A percentile compares a stretch with the other conserved stretches of the same genome.
phyloP scores from a whole-genome alignment of 2,113 vertebrate species.

The Nycticryphes semicollaris region DNA sequence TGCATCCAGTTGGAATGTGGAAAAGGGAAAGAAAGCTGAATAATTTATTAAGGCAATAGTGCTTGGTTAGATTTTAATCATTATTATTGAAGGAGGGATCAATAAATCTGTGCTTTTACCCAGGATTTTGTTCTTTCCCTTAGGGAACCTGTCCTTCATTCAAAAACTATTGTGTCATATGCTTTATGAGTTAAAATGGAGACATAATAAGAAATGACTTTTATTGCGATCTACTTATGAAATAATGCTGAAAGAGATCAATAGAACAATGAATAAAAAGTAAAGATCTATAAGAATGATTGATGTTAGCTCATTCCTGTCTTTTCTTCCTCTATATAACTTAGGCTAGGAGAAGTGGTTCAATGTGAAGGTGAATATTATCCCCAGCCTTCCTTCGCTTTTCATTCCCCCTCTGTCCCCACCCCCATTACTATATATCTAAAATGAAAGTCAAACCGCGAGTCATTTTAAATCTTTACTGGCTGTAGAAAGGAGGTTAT shows the following conservation, averaged over 20 bases:
- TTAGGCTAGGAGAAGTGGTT: not conserved
- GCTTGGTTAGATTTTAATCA: slow-evolving; percentile 43
- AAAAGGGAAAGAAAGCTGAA: not conserved
- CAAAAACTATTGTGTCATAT: not conserved
- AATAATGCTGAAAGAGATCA: slow-evolving; percentile 43
- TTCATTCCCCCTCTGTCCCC: not conserved
- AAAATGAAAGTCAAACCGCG: not conserved
- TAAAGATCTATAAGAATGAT: slow-evolving; percentile 30
- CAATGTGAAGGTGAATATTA: slow-evolving; percentile 8
- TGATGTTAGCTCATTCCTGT: slow-evolving; percentile 13
- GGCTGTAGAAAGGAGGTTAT: not conserved
- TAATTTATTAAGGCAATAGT: slow-evolving; percentile 51
- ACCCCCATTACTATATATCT: not conserved
- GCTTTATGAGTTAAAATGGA: slow-evolving; percentile 37
- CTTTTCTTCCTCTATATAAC: not conserved
- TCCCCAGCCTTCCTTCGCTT: not conserved
- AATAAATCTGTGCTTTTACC: slow-evolving; percentile 26
- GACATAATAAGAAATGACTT: slow-evolving; percentile 52
- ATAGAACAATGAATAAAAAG: slow-evolving; percentile 57
- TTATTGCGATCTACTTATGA: slow-evolving; percentile 19
- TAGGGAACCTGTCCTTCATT: slow-evolving; percentile 14
- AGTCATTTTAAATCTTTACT: not conserved
- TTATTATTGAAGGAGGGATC: slow-evolving; percentile 46
- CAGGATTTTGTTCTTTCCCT: not conserved
- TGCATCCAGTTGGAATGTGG: not conserved